A percentile compares a stretch with the other conserved stretches of the same genome.
Evolutionary conservation across 2,113 vertebrate species (phyloP).

Genomic region (Gambusia affinis): DNA sequence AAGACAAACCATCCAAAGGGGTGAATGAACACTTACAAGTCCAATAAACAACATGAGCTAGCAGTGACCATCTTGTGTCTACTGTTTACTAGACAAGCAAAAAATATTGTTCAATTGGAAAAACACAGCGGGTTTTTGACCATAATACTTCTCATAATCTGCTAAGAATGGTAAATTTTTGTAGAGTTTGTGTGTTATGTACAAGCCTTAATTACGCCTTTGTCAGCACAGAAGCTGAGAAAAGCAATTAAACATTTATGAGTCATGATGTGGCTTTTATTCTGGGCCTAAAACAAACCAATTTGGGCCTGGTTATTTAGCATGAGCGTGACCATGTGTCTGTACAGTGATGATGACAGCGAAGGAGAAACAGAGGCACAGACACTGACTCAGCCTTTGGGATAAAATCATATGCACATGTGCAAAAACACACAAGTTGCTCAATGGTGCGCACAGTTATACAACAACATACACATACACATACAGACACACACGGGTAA

Average conservation of each 20-base stretch:
- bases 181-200: constrained; percentile 47
- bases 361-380: constrained; percentile 34
- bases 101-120: constrained; percentile 20
- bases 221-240: constrained; percentile 59
- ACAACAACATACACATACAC: constrained; percentile 11
- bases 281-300: constrained; percentile 53
- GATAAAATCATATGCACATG: constrained; percentile 5
- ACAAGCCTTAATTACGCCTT: constrained; percentile 63
- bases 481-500: background rate
- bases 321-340: constrained; percentile 46
- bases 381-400: constrained; percentile 38
- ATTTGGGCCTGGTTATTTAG: constrained; percentile 59
- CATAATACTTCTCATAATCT: constrained; percentile 36
- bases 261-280: constrained; percentile 47
- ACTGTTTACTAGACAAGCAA: constrained; percentile 17
- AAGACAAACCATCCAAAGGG: too few relatives aligned
- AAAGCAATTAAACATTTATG: constrained; percentile 69
- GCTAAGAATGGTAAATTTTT: constrained; percentile 51
- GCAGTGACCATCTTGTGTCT: background rate
- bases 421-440: constrained; percentile 16
- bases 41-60: background rate
- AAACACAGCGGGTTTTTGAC: constrained; percentile 23
- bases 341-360: constrained; percentile 42
- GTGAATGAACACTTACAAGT: too few relatives aligned
- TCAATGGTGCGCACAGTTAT: constrained; percentile 17